phyloP scores from a whole-genome alignment of 1,140 invertebrate species.

The Lepidostoma basale region DNA sequence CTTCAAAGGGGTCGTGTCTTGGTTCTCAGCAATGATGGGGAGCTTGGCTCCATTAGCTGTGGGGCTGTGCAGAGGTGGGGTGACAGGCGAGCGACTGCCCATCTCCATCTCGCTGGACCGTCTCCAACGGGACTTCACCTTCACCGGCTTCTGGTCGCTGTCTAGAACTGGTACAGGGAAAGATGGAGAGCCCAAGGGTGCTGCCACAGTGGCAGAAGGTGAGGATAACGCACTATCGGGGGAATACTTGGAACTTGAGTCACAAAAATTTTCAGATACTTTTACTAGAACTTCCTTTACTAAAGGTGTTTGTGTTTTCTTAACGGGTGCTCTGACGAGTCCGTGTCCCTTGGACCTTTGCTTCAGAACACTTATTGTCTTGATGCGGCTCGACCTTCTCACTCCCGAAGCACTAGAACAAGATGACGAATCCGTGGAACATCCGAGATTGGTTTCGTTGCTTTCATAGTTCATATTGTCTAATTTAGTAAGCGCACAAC shows the following conservation, averaged over 20 bases:
- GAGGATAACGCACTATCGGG: slow-evolving; percentile 14
- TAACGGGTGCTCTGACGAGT: slow-evolving; percentile 59
- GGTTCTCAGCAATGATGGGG: slow-evolving; percentile 49
- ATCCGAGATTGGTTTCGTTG: slow-evolving; percentile 51
- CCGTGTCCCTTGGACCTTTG: slow-evolving; percentile 65
- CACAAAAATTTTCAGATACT: slow-evolving; percentile 10
- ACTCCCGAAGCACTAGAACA: slow-evolving; percentile 59
- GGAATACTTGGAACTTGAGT: not conserved
- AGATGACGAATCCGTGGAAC: slow-evolving; percentile 56
- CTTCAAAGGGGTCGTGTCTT: slow-evolving; percentile 45
- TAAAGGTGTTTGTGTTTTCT: slow-evolving; percentile 49
- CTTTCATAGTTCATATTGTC: slow-evolving; percentile 33
- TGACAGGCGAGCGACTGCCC: slow-evolving; percentile 60
- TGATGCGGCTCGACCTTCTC: slow-evolving; percentile 64
- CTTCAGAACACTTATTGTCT: slow-evolving; percentile 64
- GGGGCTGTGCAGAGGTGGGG: slow-evolving; percentile 54
- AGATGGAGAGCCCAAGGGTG: slow-evolving; percentile 49
- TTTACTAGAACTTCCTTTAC: slow-evolving; percentile 43
- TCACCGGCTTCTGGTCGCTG: slow-evolving; percentile 70
- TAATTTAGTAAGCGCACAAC: slow-evolving; percentile 7
- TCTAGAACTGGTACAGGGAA: slow-evolving; percentile 59
- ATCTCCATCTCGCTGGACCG: slow-evolving; percentile 83
- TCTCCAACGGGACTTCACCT: slow-evolving; percentile 86
- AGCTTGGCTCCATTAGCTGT: slow-evolving; percentile 48
- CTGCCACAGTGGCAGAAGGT: not conserved